phyloP scores from a whole-genome alignment of 2,797 vertebrate genomes.

The Gymnoscopelus microlampas region DNA sequence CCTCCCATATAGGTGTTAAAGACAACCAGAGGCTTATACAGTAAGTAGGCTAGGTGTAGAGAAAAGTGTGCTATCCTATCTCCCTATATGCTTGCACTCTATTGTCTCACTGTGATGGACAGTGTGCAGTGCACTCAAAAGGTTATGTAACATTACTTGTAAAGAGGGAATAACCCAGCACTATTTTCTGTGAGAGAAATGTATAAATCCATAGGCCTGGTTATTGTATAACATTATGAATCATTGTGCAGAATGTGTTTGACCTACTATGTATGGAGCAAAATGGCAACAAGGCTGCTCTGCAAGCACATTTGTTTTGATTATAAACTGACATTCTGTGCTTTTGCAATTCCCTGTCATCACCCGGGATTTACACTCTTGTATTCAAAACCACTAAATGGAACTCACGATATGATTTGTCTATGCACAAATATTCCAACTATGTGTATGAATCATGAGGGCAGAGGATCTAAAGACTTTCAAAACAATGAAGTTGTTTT shows the following conservation, averaged over 20 bases:
- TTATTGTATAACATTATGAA: background rate
- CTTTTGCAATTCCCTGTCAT: constrained; percentile 49
- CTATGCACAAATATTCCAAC: constrained; percentile 6
- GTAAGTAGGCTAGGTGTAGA: background rate
- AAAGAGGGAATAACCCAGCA: constrained; percentile 6
- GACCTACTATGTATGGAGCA: background rate
- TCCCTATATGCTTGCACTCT: too few species aligned
- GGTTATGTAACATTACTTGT: background rate
- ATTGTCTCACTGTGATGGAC: constrained; percentile 2
- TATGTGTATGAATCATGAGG: constrained; percentile 1
- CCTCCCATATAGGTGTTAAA: constrained; percentile 4
- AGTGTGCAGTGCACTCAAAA: background rate
- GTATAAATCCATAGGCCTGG: background rate
- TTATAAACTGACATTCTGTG: constrained; percentile 4
- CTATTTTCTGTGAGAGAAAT: background rate
- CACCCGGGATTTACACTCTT: constrained; percentile 56
- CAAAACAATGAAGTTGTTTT: too few species aligned
- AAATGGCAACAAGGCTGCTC: constrained; percentile 12
- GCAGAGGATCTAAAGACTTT: background rate
- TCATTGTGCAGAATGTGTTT: constrained; percentile 8
- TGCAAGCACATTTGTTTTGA: background rate
- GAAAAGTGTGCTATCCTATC: too few species aligned
- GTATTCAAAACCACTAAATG: constrained; percentile 29
- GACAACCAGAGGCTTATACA: background rate
- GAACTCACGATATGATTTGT: constrained; percentile 1